Conservation (phyloP, 64 coral and sea anemone species). For the Stichodactyla helianthus region DNA sequence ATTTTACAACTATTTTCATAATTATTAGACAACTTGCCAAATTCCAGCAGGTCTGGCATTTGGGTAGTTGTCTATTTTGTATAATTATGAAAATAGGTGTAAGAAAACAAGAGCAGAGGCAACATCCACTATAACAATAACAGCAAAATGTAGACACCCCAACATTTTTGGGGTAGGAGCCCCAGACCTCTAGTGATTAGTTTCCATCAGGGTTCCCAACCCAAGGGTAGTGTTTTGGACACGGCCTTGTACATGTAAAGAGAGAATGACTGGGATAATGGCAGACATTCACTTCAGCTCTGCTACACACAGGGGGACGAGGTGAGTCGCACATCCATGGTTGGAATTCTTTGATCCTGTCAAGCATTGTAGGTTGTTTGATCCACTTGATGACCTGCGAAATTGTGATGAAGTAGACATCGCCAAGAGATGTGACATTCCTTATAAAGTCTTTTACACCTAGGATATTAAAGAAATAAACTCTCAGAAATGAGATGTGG, state of each 20-base stretch:
- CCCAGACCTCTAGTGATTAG: not conserved
- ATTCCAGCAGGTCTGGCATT: no score
- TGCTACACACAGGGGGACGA: constrained; percentile 50
- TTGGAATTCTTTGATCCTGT: constrained; percentile 69
- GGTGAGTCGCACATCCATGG: constrained; percentile 88
- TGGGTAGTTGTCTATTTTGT: no score
- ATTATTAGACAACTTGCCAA: no score
- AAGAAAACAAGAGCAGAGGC: no score
- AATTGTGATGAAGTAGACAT: constrained; percentile 79
- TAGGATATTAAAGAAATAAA: not conserved
- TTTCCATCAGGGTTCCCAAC: constrained; percentile 77
- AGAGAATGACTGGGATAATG: constrained; percentile 32
- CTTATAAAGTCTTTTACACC: constrained; percentile 62
- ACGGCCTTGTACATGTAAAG: constrained; percentile 44
- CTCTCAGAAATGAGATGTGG: no score
- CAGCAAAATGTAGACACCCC: no score
- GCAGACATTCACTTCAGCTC: constrained; percentile 50
- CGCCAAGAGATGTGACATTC: constrained; percentile 25
- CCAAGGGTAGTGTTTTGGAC: constrained; percentile 75
- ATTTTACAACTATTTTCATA: no score
- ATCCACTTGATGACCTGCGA: constrained; percentile 92
- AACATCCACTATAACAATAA: no score
- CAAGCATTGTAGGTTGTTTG: constrained; percentile 55
- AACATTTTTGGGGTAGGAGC: not conserved
- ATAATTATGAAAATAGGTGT: no score